Evolutionary conservation across 92 coral and sea anemone genomes (phyloP).

Genomic region (Parazoanthus darwini): DNA sequence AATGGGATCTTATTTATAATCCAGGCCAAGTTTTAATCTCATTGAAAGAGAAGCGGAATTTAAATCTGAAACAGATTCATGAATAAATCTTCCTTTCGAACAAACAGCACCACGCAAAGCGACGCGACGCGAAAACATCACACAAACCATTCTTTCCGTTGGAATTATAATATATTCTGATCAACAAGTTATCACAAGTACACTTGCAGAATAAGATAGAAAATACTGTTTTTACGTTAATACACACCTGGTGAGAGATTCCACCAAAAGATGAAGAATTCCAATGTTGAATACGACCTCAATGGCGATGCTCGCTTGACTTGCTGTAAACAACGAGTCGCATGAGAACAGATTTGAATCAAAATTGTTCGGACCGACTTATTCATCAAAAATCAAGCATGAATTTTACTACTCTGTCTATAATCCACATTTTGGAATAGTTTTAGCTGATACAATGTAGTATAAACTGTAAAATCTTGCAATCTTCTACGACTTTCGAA

Average conservation of each 20-base stretch:
- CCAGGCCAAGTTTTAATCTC: not conserved
- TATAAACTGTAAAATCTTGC: not conserved
- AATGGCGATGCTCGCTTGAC: not conserved
- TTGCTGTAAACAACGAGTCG: slow-evolving; percentile 12
- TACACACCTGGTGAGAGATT: slow-evolving; percentile 8
- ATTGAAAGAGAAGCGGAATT: not conserved
- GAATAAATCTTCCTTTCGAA: no score
- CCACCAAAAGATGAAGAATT: not conserved
- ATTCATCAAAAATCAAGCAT: not conserved
- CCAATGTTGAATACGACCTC: not conserved
- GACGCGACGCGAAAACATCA: slow-evolving; percentile 19
- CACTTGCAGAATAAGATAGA: not conserved
- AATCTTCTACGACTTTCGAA: no score
- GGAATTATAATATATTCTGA: not conserved
- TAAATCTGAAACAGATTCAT: slow-evolving; percentile 3
- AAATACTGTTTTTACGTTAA: no score
- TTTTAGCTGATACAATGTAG: not conserved
- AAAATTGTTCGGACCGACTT: slow-evolving; percentile 6
- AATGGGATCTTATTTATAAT: slow-evolving; percentile 1
- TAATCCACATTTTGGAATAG: not conserved
- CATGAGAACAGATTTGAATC: slow-evolving; percentile 9
- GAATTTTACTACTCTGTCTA: slow-evolving; percentile 1
- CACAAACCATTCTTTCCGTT: not conserved
- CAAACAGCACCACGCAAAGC: not conserved
- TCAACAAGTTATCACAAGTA: not conserved